Base-by-base conservation (phyloP, 2,113 vertebrate genomes). In the Actenoides hombroni region DNA sequence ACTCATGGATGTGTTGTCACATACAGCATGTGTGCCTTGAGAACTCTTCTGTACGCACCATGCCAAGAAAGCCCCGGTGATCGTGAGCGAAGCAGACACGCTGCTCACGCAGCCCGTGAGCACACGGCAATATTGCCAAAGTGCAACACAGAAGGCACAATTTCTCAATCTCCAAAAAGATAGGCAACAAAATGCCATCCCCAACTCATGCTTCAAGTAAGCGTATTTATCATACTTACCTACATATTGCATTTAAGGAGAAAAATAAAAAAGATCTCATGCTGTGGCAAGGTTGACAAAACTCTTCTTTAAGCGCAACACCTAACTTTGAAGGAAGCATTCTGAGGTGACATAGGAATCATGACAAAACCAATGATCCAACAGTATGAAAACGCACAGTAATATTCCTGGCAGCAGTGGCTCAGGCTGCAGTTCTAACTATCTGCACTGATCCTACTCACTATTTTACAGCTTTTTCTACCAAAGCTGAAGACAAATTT, bases 11-110 rank as follows among this genome's bases (percentile, higher is more conserved):
- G 28, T 1, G 0, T 25, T 68, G 39, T 21, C 56, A 51, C 39
- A 5, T 4, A 7, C 3, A 12, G 39, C 54, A 53, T 0, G 4
- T 5, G 11, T 0, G 0, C 29, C 24, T 65, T 1, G 0, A 73
- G 48, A 42, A 37, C 48, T 48, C 8, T 1, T 42, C 49, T 51
- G 37, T 11, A 24, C 0, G 1, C 5, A 11, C 25, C 29, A 3
- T 6, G 21, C 59, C 67, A 60, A 23, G 15, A 65, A 88, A 86
- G 33, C 37, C 40, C 18, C 12, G 11, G 13, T 10, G 28, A 67
- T 20, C 9, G 0, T 5, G 59, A 40, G 63, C 64, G 21, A 33
- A 40, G 37, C 49, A 75, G 56, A 29, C 16, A 59, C 10, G 12
- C 28, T 9, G 25, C 42, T 59, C 24, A 46, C 13, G 25, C 0